Conservation (phyloP, 2,888 invertebrate genomes). For the Odontocolon sp. region DNA sequence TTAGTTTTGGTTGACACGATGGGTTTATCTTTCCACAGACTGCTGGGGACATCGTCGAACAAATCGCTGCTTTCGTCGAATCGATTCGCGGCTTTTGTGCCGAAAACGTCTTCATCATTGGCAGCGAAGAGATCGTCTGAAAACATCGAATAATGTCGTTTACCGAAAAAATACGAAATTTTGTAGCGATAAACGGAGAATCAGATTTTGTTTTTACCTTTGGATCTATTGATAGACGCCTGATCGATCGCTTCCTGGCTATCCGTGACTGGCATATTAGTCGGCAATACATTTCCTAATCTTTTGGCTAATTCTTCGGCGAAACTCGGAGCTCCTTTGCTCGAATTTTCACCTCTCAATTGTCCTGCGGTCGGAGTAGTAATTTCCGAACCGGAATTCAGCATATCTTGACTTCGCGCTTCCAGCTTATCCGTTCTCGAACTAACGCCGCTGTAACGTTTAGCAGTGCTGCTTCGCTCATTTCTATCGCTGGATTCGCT, state of each 20-base stretch:
- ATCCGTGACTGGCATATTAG: conserved; percentile 80
- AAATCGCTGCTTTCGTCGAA: conserved; percentile 68
- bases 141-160: conserved; percentile 25
- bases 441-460: conserved; percentile 65
- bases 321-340: conserved; percentile 80
- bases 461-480: conserved; percentile 64
- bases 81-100: conserved; percentile 68
- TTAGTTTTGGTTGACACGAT: conserved; percentile 70
- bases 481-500: conserved; percentile 73
- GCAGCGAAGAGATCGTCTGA: conserved; percentile 74
- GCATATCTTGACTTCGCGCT: conserved; percentile 70
- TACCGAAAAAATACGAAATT: neutral
- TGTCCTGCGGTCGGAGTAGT: conserved; percentile 72
- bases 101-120: conserved; percentile 69
- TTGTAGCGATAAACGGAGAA: neutral
- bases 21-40: conserved; percentile 71
- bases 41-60: conserved; percentile 69
- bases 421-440: conserved; percentile 65
- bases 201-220: conserved; percentile 66
- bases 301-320: conserved; percentile 85
- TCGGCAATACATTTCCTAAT: conserved; percentile 79
- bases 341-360: conserved; percentile 66
- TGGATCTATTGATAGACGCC: conserved; percentile 71
- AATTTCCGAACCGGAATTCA: conserved; percentile 73
- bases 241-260: conserved; percentile 70